phyloP scores from a whole-genome alignment of 2,113 vertebrate species.

The Dromaius novaehollandiae region DNA sequence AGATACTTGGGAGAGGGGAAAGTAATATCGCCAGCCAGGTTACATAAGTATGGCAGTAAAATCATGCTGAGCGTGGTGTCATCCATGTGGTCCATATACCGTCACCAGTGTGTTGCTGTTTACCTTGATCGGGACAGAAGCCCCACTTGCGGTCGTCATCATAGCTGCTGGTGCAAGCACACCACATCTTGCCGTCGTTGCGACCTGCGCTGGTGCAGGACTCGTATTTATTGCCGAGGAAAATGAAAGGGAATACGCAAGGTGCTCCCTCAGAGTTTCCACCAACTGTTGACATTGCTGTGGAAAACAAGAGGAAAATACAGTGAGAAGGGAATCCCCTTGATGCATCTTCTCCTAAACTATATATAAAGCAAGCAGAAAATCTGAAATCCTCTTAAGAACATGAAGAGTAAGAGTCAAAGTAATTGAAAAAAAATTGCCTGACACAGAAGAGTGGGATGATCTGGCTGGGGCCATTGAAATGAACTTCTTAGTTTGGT shows the following conservation, averaged over 20 bases:
- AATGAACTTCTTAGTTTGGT: not conserved
- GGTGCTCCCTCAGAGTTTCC: slow-evolving; percentile 93
- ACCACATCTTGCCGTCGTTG: slow-evolving; percentile 93
- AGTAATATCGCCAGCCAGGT: not conserved
- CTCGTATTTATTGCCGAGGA: slow-evolving; percentile 88
- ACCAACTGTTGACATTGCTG: slow-evolving; percentile 95
- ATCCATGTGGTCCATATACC: fast-evolving
- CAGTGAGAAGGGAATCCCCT: not conserved
- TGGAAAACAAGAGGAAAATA: not conserved
- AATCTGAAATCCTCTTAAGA: not conserved
- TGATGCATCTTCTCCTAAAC: not conserved
- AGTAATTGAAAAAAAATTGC: not conserved
- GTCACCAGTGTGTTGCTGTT: fast-evolving
- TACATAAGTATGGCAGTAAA: not conserved
- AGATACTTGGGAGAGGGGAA: not conserved
- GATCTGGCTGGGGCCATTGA: not conserved
- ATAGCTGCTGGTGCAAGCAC: slow-evolving; percentile 85
- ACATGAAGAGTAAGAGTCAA: not conserved
- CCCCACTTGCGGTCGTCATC: slow-evolving; percentile 98
- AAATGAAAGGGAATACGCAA: slow-evolving; percentile 94
- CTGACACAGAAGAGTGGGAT: not conserved
- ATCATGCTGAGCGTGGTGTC: fast-evolving
- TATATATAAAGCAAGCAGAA: not conserved
- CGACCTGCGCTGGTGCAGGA: slow-evolving; percentile 91
- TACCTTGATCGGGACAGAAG: slow-evolving; percentile 97